A percentile compares a stretch with the other conserved stretches of the same genome.
Evolutionary conservation across 2,888 invertebrate species (phyloP).

Genomic region (Cylindroiulus punctatus): DNA sequence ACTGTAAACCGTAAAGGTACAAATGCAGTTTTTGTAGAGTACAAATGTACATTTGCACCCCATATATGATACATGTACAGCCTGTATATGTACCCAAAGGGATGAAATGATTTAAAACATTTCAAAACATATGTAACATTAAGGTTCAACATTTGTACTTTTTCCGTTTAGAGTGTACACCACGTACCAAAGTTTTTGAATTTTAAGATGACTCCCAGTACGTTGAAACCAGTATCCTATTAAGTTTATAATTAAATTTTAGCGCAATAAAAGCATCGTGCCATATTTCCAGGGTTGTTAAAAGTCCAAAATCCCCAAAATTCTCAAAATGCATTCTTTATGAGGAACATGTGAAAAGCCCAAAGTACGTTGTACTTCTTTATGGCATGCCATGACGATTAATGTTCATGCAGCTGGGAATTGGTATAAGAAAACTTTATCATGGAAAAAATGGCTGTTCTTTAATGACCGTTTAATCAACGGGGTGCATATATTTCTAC

Average conservation of each 20-base stretch:
- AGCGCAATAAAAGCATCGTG: background rate
- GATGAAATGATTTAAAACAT: too few relatives aligned
- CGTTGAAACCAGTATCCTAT: background rate
- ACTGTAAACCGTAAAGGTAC: too few relatives aligned
- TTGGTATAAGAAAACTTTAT: background rate
- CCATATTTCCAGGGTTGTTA: background rate
- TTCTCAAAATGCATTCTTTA: background rate
- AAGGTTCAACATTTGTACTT: too few relatives aligned
- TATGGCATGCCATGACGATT: background rate
- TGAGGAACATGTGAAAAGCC: background rate
- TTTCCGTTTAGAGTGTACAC: too few relatives aligned
- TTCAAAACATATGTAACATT: background rate
- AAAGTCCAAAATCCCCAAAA: background rate
- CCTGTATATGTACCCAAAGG: too few relatives aligned
- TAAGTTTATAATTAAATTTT: constrained; percentile 14
- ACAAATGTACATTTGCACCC: too few relatives aligned
- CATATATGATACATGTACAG: too few relatives aligned
- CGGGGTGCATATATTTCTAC: constrained; percentile 28
- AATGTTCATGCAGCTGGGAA: constrained; percentile 17
- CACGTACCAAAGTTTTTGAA: too few relatives aligned
- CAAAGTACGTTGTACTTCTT: background rate
- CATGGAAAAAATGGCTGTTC: background rate
- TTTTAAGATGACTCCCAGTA: background rate
- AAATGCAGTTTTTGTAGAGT: too few relatives aligned
- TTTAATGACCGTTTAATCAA: constrained; percentile 38